Base-by-base conservation (phyloP, 2,113 vertebrate species). In the Triplophysa siluroides region DNA sequence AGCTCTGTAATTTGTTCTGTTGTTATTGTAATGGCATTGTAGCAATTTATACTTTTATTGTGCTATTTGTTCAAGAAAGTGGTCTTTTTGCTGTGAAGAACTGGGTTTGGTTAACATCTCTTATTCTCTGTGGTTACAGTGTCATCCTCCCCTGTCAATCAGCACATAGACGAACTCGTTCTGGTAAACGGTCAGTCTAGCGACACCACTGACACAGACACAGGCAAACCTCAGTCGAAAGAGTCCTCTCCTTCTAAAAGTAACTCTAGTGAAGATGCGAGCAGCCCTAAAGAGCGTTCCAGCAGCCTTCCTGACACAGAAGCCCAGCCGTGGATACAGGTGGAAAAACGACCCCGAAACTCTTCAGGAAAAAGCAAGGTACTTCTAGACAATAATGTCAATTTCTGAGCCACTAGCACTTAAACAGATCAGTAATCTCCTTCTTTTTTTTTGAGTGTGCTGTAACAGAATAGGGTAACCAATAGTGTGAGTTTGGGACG, bases 261-360 rank as follows among this genome's bases (percentile, higher is more conserved):
- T 0, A 69, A 62, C 61, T 77, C 72, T 56, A 52, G 41, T 64
- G 12, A 62, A 0, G 50, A 79, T 2, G 52, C 19, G 41, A 72
- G 45, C 23, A 33, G 11, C 5, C 1, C 58, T 13, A 52, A 76
- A 61, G 72, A 33, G 26, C n/a, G n/a, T 45, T 94, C 94, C 79
- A 87, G 92, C 85, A 94, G 92, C 82, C 90, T 95, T 68, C 89
- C 94, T 0, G 94, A 96, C 87, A 89, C 96, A 41, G 95, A 97
- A 16, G 93, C 92, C 66, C 92, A 95, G 76, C 88, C 92, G 64
- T 97, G 97, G 97, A 92, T 96, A 87, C 95, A 98, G 91, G 95
- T 96, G 76, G 95, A 96, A 89, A 97, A 93, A 88, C 94, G 94
- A 67, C 94, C 96, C 82, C 78, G 84, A 68, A 88, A 91, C 71